These are phyloP conservation scores for Bombus breviceps DNA, from an alignment of 1,140 invertebrate genomes.

Conservation along the genomic window DNA sequence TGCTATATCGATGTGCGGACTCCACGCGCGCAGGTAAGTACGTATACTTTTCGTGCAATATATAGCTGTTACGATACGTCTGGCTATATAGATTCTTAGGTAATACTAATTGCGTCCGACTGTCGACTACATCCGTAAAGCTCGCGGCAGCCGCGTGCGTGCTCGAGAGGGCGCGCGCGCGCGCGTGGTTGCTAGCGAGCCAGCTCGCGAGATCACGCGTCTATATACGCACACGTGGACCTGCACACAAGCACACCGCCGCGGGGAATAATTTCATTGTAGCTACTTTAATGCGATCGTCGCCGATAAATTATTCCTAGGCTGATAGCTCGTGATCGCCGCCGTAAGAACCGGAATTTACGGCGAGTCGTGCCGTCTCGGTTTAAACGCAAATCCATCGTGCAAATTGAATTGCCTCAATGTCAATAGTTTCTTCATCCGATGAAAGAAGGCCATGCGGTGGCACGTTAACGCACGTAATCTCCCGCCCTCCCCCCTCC, in stretches of 20 bases:
- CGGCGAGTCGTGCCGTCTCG: slow-evolving; percentile 6
- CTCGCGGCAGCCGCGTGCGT: slow-evolving; percentile 1
- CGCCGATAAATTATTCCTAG: slow-evolving; percentile 47
- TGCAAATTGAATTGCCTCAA: slow-evolving; percentile 50
- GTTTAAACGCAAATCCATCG: slow-evolving; percentile 36
- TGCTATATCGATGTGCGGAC: slow-evolving; percentile 1
- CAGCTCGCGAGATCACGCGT: slow-evolving; percentile 26
- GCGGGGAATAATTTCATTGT: slow-evolving; percentile 52
- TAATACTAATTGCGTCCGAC: slow-evolving; percentile 69
- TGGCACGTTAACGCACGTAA: slow-evolving; percentile 43
- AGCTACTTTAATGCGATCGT: slow-evolving; percentile 49
- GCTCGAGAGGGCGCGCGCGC: neutral
- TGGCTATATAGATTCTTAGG: slow-evolving; percentile 71
- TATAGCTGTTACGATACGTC: slow-evolving; percentile 33
- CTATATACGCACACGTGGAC: slow-evolving; percentile 35
- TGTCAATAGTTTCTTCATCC: slow-evolving; percentile 47
- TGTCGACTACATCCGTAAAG: slow-evolving; percentile 51
- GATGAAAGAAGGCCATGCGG: slow-evolving; percentile 28
- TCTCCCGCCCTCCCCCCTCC: neutral
- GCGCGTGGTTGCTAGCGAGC: slow-evolving; percentile 10
- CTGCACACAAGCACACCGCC: neutral
- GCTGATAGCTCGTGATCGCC: slow-evolving; percentile 43
- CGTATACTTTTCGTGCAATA: slow-evolving; percentile 34
- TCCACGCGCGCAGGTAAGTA: slow-evolving; percentile 19
- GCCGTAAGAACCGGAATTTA: slow-evolving; percentile 47